A percentile compares a stretch with the other conserved stretches of the same genome.
These are phyloP conservation scores for Amblyopsis hoosieri DNA, from an alignment of 2,797 vertebrate species.

Conservation along the genomic window DNA sequence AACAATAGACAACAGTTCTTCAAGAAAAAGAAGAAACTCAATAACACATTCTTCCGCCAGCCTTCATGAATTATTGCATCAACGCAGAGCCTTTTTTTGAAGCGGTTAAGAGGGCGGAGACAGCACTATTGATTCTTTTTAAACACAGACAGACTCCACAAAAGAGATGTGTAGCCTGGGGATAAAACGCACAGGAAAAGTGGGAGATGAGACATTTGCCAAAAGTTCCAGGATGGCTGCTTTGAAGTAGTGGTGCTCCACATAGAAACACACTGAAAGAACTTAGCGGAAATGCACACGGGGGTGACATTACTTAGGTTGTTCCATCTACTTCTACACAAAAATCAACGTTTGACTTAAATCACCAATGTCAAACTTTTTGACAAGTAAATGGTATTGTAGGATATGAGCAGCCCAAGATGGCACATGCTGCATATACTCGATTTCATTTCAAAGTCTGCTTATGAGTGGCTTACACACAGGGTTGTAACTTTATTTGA, in stretches of 20 bases:
- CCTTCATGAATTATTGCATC: conserved; percentile 63
- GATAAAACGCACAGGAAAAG: conserved; percentile 1
- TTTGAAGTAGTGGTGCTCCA: conserved; percentile 39
- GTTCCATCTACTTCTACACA: too few species aligned
- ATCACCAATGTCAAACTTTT: too few species aligned
- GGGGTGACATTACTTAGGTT: too few species aligned
- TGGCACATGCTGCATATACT: too few species aligned
- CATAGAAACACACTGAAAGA: background rate
- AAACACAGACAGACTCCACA: conserved; percentile 47
- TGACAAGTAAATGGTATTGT: too few species aligned
- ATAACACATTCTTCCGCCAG: conserved; percentile 52
- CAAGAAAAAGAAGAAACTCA: conserved; percentile 47
- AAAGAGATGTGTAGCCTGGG: conserved; percentile 15
- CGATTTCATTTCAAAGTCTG: too few species aligned
- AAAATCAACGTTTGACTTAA: too few species aligned
- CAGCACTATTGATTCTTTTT: conserved; percentile 61
- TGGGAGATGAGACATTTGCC: conserved; percentile 37
- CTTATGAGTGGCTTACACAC: too few species aligned
- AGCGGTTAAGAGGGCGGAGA: conserved; percentile 51
- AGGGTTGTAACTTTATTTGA: too few species aligned
- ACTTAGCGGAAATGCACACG: too few species aligned
- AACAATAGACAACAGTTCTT: conserved; percentile 44
- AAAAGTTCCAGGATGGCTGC: conserved; percentile 51
- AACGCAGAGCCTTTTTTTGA: conserved; percentile 50
- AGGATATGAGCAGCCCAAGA: too few species aligned